phyloP scores from a whole-genome alignment of 2,888 invertebrate species.

The Ferrisia virgata region DNA sequence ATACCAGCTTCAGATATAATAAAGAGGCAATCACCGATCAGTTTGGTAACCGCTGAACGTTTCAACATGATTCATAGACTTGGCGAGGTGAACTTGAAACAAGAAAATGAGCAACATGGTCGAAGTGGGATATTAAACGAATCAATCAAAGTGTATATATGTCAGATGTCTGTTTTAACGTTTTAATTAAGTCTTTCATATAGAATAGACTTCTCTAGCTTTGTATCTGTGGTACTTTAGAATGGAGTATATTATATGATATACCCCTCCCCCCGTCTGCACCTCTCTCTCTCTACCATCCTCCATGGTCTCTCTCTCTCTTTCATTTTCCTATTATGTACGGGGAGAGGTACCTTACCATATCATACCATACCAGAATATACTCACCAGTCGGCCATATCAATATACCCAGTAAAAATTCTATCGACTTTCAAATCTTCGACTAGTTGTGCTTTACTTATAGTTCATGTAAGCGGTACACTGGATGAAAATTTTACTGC shows the following conservation, averaged over 20 bases:
- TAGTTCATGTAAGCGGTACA: too few species aligned
- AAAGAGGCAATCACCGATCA: background rate
- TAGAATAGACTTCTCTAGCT: background rate
- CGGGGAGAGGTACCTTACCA: too few species aligned
- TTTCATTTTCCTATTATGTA: slow-evolving; percentile 4
- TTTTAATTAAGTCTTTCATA: slow-evolving; percentile 43
- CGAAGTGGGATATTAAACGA: slow-evolving; percentile 44
- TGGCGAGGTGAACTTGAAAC: slow-evolving; percentile 39
- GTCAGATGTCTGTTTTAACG: slow-evolving; percentile 45
- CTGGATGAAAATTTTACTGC: background rate
- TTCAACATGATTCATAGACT: slow-evolving; percentile 35
- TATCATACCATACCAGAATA: background rate
- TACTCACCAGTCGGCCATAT: background rate
- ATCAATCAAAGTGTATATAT: slow-evolving; percentile 43
- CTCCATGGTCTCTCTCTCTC: background rate
- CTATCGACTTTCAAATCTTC: background rate
- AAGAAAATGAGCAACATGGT: slow-evolving; percentile 42
- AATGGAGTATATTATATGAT: background rate
- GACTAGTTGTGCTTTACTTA: background rate
- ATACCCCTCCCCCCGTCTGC: background rate
- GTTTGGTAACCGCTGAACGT: slow-evolving; percentile 38
- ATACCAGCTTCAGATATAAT: background rate
- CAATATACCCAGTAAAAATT: background rate
- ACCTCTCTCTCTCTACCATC: background rate
- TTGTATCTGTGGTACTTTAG: background rate